phyloP scores from a whole-genome alignment of 2,113 vertebrate species.

The Ginglymostoma cirratum region DNA sequence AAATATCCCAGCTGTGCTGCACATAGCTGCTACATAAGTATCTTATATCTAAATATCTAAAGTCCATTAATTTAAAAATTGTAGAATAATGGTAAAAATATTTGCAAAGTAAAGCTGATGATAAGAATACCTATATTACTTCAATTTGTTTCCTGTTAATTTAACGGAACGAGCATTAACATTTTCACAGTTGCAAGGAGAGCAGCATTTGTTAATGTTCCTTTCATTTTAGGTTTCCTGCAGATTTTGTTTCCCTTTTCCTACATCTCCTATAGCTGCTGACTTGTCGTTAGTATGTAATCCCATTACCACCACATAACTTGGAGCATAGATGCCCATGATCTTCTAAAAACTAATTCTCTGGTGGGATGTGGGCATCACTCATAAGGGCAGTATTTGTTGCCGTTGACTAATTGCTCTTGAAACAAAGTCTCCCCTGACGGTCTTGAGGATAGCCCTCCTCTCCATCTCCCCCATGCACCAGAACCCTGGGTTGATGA shows the following conservation, averaged over 20 bases:
- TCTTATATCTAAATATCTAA: background rate
- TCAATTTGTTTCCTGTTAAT: conserved; percentile 17
- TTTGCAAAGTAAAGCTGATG: too few relatives aligned
- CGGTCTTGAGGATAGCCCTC: too few relatives aligned
- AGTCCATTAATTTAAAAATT: background rate
- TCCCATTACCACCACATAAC: background rate
- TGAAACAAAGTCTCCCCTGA: too few relatives aligned
- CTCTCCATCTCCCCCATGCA: too few relatives aligned
- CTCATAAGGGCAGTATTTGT: too few relatives aligned
- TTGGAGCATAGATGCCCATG: background rate
- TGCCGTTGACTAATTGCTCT: too few relatives aligned
- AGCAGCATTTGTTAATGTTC: background rate
- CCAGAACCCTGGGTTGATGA: too few relatives aligned
- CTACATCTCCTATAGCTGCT: too few relatives aligned
- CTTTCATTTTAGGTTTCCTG: background rate
- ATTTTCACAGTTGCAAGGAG: background rate
- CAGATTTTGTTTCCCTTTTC: background rate
- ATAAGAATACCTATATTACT: background rate
- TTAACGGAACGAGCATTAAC: background rate
- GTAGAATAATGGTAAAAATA: background rate
- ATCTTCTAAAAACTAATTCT: too few relatives aligned
- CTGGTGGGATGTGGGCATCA: too few relatives aligned
- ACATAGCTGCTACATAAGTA: background rate
- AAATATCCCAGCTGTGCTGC: background rate
- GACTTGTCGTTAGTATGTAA: background rate